Evolutionary conservation across 2,888 invertebrate species (phyloP), one percentile per base, ranked within the genome.

Genomic region (Ligdia adustata): DNA sequence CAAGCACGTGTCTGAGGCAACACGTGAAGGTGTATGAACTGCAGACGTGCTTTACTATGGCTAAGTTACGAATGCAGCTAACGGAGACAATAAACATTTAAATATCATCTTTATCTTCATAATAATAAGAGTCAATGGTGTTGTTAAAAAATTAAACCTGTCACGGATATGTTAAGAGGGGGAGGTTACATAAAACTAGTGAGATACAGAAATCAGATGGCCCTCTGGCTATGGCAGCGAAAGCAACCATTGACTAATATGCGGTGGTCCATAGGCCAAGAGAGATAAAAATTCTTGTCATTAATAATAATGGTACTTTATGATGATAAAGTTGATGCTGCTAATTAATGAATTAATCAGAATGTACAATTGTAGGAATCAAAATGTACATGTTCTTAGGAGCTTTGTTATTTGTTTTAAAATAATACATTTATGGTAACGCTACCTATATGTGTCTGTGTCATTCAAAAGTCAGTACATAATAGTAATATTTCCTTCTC

Each of bases 181-280:
- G 81, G 77, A 66, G 63, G 66, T 82, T 81, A 82, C 82, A 83
- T 86, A 86, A 84, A 86, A 77, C 69, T 69, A 67, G 72, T 68
- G 77, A 77, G 73, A 62, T 69, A 74, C 78, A 77, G 77, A 79
- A 77, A 79, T 74, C 69, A 67, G 64, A 62, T 69, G 71, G 72
- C 74, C 81, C 82, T 81, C 73, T 52, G 79, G 81, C 78, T 67
- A 75, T 67, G 69, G 61, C 69, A 64, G 82, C 71, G 82, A 82
- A 82, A 85, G 83, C 77, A 68, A 66, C 55, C 62, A 60, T 66
- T 82, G 79, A 79, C 69, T 74, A 73, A 80, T 79, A 69, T 62
- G 62, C 56, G 57, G 57, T 54, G 55, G 62, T 57, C 57, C 56
- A 50, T 55, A 62, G 64, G 63, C 62, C 64, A 63, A 52, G 49